Evolutionary conservation across 2,113 vertebrate genomes (phyloP).

Genomic region (Pycnonotus jocosus): DNA sequence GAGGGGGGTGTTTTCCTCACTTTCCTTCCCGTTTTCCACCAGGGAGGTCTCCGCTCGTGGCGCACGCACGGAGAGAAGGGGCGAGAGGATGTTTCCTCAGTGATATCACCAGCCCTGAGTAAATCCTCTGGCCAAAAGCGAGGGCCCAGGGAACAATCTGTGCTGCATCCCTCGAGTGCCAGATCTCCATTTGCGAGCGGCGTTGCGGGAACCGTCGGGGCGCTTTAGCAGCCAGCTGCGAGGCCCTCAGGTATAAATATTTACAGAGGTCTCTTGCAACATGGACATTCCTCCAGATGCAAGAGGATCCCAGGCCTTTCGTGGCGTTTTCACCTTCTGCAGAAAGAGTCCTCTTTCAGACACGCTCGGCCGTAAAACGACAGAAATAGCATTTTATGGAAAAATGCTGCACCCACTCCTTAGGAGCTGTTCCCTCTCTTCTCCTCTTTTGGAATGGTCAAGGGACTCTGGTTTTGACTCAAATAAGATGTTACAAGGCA

Average conservation of each 20-base stretch:
- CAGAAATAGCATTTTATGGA: slow-evolving; percentile 41
- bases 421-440: neutral
- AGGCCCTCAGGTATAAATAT: slow-evolving; percentile 63
- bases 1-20: fast-evolving
- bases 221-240: slow-evolving; percentile 50
- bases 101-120: slow-evolving; percentile 42
- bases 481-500: neutral
- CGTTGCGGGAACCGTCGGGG: neutral
- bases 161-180: slow-evolving; percentile 32
- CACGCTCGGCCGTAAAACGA: neutral
- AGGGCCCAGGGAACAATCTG: slow-evolving; percentile 22
- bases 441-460: neutral
- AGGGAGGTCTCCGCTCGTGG: fast-evolving
- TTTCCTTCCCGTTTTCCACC: fast-evolving
- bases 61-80: neutral
- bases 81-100: neutral
- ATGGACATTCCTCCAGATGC: slow-evolving; percentile 29
- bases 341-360: neutral
- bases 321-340: slow-evolving; percentile 23
- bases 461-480: neutral
- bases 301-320: neutral
- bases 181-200: slow-evolving; percentile 39
- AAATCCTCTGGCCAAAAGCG: slow-evolving; percentile 29
- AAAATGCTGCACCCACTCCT: fast-evolving
- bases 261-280: slow-evolving; percentile 51